Base-by-base conservation (phyloP, 2,888 invertebrate genomes). In the Drosophila mettleri region DNA sequence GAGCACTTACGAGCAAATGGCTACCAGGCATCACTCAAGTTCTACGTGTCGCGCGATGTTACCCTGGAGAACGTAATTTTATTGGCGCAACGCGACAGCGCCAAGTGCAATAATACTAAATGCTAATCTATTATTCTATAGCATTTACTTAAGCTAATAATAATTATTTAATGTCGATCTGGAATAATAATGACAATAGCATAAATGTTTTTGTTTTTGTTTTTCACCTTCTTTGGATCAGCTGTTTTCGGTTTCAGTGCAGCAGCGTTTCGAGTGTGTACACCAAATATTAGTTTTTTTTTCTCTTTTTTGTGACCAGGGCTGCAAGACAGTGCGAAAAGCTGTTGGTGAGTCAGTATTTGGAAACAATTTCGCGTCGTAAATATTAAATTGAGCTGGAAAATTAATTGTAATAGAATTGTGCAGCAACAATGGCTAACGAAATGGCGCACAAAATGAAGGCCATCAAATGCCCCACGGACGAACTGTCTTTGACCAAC, bases 381-480 rank as follows among this genome's bases (percentile, higher is more conserved):
- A 45, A 54, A 60, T 45, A 58, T 31, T 51, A 20, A 54, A 61
- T 62, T 63, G 48, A 51, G 29, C 5, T 24, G 46, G 49, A 59
- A 60, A 76, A 58, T 33, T 38, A 20, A 41, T 45, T 57, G 48
- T 6, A n/a, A 53, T 22, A 14, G 52, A 52, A 27, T 72, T 27
- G 73, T 63, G 70, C 49, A 54, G 51, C 10, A 27, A 72, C 51
- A 69, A 84, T 86, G 71, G 51, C 79, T 12, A 41, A 14, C 55
- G 74, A 76, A 83, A 74, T 86, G 77, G 74, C 88, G 45, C 57
- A 96, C 95, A 93, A 94, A 69, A 96, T 98, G 94, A 97, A 96
- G 94, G 98, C 97, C 80, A 95, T 95, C 8, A 97, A 96, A 93
- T 98, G 98, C 93, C 97, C 98, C 48, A 96, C 97, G 60, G 98